A percentile compares a stretch with the other conserved stretches of the same genome.
Evolutionary conservation across 1,140 invertebrate genomes (phyloP).

Genomic region (Teleogryllus occipitalis): DNA sequence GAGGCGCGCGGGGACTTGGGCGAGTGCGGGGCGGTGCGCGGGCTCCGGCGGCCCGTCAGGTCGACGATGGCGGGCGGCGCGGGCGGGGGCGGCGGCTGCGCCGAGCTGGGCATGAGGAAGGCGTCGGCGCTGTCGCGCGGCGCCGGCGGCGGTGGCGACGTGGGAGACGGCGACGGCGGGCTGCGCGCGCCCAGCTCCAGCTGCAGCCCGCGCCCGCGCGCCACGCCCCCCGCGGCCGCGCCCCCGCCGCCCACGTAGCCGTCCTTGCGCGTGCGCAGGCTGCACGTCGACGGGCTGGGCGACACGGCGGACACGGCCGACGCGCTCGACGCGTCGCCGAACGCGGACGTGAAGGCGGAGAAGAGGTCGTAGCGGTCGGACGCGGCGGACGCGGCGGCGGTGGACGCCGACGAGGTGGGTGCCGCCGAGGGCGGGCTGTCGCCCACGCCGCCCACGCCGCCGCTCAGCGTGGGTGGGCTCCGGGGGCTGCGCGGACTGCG

Average conservation of each 20-base stretch:
- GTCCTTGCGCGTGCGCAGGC: slow-evolving; percentile 54
- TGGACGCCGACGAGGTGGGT: slow-evolving; percentile 26
- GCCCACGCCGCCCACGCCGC: slow-evolving; percentile 25
- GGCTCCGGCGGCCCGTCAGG: slow-evolving; percentile 45
- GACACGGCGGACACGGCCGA: slow-evolving; percentile 33
- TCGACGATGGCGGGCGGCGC: slow-evolving; percentile 11
- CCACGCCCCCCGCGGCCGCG: slow-evolving; percentile 38
- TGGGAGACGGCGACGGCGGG: slow-evolving; percentile 44
- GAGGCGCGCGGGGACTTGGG: slow-evolving; percentile 65
- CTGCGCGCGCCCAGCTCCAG: slow-evolving; percentile 29
- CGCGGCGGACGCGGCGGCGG: slow-evolving; percentile 7
- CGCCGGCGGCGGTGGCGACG: slow-evolving; percentile 69
- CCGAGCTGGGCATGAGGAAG: slow-evolving; percentile 41
- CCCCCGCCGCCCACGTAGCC: slow-evolving; percentile 44
- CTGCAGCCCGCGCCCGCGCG: slow-evolving; percentile 35
- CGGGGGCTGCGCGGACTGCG: not conserved
- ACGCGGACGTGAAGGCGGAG: no score
- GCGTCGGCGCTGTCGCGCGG: slow-evolving; percentile 50
- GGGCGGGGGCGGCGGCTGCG: no score
- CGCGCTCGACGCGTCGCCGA: no score
- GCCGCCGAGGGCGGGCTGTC: slow-evolving; percentile 48
- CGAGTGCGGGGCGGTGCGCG: slow-evolving; percentile 53
- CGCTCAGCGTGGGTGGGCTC: not conserved
- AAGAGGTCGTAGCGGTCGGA: not conserved
- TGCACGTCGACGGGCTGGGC: slow-evolving; percentile 51